phyloP scores from a whole-genome alignment of 2,113 vertebrate genomes.

The Mobula hypostoma region DNA sequence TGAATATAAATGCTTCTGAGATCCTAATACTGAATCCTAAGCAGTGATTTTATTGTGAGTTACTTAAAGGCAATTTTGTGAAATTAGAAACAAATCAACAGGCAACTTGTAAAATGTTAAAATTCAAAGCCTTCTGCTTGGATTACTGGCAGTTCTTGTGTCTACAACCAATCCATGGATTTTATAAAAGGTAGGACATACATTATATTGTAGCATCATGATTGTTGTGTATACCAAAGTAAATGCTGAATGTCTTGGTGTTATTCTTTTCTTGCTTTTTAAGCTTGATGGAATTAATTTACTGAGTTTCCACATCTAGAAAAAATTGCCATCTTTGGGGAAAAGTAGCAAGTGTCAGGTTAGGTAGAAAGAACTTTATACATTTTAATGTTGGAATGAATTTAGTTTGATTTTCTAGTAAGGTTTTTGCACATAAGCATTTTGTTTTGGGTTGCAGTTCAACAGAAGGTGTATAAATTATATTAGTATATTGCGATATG shows the following conservation, averaged over 20 bases:
- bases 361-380: background rate
- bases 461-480: background rate
- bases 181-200: constrained; percentile 82
- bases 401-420: background rate
- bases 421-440: background rate
- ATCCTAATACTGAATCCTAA: background rate
- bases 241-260: background rate
- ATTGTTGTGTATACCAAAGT: background rate
- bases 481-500: background rate
- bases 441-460: background rate
- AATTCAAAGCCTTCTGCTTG: constrained; percentile 91
- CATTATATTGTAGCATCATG: constrained; percentile 39
- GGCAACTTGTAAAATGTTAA: constrained; percentile 69
- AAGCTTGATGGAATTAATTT: constrained; percentile 41
- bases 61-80: background rate
- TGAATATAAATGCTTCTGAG: background rate
- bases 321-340: constrained; percentile 20
- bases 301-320: background rate
- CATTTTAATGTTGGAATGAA: background rate
- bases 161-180: constrained; percentile 80
- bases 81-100: background rate
- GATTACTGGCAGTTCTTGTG: constrained; percentile 97
- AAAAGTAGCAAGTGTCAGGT: background rate
- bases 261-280: constrained; percentile 4
- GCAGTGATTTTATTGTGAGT: background rate